Conservation (phyloP, 2,797 vertebrate species). For the Silurus lanzhouensis region DNA sequence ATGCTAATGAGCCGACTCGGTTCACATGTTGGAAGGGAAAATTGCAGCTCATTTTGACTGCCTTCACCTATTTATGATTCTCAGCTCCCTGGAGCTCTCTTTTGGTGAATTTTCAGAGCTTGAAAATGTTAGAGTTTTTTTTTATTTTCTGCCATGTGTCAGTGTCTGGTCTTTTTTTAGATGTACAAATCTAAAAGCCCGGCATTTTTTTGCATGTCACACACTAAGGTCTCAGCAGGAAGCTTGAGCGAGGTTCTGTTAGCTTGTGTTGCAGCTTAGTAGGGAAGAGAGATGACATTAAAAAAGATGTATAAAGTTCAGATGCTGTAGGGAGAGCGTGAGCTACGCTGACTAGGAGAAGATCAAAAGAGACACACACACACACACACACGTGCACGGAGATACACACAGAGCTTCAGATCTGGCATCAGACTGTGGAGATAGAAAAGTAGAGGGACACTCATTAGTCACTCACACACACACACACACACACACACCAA, state of each 20-base stretch:
- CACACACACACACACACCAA: not conserved
- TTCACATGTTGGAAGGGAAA: not conserved
- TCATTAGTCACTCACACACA: constrained; percentile 17
- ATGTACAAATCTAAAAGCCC: not conserved
- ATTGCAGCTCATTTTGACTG: not conserved
- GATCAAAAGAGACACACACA: constrained; percentile 33
- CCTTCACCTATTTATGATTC: not conserved
- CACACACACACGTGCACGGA: constrained; percentile 17
- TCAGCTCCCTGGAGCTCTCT: not conserved
- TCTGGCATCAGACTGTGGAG: constrained; percentile 23
- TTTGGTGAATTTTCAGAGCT: not conserved
- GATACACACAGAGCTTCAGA: constrained; percentile 8
- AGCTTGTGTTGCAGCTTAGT: not conserved
- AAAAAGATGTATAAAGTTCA: constrained; percentile 17
- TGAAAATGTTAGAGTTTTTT: not conserved
- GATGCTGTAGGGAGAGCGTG: constrained; percentile 7
- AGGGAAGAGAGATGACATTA: not conserved
- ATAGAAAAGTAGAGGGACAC: constrained; percentile 16
- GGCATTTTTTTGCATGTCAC: constrained; percentile 1
- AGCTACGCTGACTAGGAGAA: constrained; percentile 13
- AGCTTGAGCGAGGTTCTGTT: constrained; percentile 5
- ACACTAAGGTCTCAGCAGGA: constrained; percentile 18
- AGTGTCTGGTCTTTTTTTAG: not conserved
- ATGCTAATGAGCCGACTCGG: not conserved
- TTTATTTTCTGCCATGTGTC: not conserved